Evolutionary conservation across 37 sponge, comb jelly and placozoan species (phyloP).

Genomic region (Tethya wilhelma): DNA sequence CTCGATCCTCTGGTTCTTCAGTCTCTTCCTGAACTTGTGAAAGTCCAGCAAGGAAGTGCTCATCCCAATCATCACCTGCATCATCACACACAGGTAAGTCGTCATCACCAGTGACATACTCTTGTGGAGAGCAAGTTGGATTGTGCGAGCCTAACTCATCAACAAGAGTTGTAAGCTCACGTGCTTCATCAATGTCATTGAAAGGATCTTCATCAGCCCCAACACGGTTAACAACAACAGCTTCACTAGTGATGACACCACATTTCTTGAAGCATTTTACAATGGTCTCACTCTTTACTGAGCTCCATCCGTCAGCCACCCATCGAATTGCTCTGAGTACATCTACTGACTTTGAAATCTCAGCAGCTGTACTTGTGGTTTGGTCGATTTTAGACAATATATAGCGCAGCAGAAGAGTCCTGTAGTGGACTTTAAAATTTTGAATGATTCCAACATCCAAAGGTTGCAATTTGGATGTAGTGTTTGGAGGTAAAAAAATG

Average conservation of each 20-base stretch:
- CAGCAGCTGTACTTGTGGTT: slow-evolving; percentile 17
- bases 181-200: slow-evolving; percentile 2
- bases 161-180: background rate
- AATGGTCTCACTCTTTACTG: slow-evolving; percentile 52
- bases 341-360: slow-evolving; percentile 62
- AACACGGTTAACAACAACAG: background rate
- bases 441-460: slow-evolving; percentile 63
- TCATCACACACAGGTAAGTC: slow-evolving; percentile 8
- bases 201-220: background rate
- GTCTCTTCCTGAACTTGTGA: background rate
- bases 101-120: slow-evolving; percentile 1
- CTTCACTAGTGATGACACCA: slow-evolving; percentile 26
- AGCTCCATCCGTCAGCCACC: slow-evolving; percentile 62
- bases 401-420: slow-evolving; percentile 1
- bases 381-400: slow-evolving; percentile 50
- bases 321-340: slow-evolving; percentile 65
- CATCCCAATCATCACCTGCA: slow-evolving; percentile 4
- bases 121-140: background rate
- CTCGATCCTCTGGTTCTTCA: background rate
- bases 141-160: background rate
- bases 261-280: slow-evolving; percentile 56
- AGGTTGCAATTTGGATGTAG: slow-evolving; percentile 67
- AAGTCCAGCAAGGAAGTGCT: slow-evolving; percentile 2
- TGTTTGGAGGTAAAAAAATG: slow-evolving; percentile 58
- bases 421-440: slow-evolving; percentile 24